Evolutionary conservation across 2,797 vertebrate genomes (phyloP).

Genomic region (Tympanoctomys barrerae): DNA sequence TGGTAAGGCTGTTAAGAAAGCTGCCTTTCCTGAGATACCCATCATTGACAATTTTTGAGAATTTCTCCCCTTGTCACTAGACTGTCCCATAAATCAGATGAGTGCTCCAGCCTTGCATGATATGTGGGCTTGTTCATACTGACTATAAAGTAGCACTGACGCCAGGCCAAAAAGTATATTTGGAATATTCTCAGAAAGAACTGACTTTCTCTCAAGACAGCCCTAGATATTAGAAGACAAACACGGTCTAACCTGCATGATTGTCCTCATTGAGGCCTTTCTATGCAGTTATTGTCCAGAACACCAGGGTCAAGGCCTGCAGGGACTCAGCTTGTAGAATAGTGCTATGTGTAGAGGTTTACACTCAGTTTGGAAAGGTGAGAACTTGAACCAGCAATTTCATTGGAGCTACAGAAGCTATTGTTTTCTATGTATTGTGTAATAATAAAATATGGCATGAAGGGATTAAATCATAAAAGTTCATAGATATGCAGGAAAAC

Average conservation of each 20-base stretch:
- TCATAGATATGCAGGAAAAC: neutral
- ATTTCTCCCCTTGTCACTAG: neutral
- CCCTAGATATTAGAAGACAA: neutral
- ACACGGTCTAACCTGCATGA: neutral
- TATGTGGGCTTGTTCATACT: neutral
- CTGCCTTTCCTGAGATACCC: neutral
- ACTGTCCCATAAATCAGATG: neutral
- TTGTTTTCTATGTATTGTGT: neutral
- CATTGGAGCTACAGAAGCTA: neutral
- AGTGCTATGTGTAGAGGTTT: fast-evolving
- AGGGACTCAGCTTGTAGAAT: neutral
- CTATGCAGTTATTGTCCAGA: neutral
- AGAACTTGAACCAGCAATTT: neutral
- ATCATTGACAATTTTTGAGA: neutral
- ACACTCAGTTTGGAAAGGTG: neutral
- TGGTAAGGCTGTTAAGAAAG: neutral
- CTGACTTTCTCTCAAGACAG: neutral
- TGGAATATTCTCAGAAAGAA: conserved; percentile 7
- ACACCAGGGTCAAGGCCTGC: neutral
- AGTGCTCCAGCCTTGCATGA: neutral
- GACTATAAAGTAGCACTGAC: neutral
- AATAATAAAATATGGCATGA: neutral
- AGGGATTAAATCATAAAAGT: neutral
- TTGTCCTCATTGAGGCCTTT: neutral
- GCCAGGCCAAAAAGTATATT: neutral